Percentiles rank a stretch among this genome's conserved stretches.
These are phyloP conservation scores for Drosophila demipolita DNA, from an alignment of 2,888 invertebrate genomes.

Conservation along the genomic window DNA sequence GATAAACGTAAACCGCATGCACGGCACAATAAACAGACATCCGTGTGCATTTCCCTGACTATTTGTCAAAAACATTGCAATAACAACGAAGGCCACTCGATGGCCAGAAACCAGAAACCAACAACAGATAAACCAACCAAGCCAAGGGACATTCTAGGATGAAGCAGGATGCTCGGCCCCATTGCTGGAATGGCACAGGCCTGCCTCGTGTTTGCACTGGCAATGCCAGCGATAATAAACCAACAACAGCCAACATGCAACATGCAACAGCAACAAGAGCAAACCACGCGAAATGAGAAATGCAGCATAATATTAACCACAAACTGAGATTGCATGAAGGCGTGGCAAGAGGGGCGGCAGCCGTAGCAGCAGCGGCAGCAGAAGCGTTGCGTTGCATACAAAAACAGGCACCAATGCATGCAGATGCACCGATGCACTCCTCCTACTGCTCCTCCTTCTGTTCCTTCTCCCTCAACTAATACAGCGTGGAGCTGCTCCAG, in stretches of 20 bases:
- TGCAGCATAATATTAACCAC: conserved; percentile 82
- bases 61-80: conserved; percentile 80
- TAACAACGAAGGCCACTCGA: conserved; percentile 69
- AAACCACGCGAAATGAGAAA: conserved; percentile 75
- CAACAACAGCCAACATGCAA: conserved; percentile 56
- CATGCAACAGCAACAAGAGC: conserved; percentile 58
- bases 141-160: conserved; percentile 38
- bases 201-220: conserved; percentile 62
- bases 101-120: conserved; percentile 63
- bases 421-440: conserved; percentile 27
- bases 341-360: conserved; percentile 25
- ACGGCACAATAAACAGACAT: conserved; percentile 80
- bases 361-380: conserved; percentile 11
- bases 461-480: not conserved
- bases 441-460: not conserved
- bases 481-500: conserved; percentile 3
- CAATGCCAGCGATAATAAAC: conserved; percentile 76
- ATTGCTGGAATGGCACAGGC: conserved; percentile 17
- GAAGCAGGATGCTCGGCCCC: conserved; percentile 45
- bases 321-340: conserved; percentile 80
- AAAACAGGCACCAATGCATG: conserved; percentile 15
- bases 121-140: conserved; percentile 64
- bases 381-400: conserved; percentile 22
- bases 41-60: conserved; percentile 80
- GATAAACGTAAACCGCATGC: conserved; percentile 80